Percentiles rank a stretch among this genome's conserved stretches.
Evolutionary conservation across 2,113 vertebrate species (phyloP).

Genomic region (Pseudorectes ferrugineus): DNA sequence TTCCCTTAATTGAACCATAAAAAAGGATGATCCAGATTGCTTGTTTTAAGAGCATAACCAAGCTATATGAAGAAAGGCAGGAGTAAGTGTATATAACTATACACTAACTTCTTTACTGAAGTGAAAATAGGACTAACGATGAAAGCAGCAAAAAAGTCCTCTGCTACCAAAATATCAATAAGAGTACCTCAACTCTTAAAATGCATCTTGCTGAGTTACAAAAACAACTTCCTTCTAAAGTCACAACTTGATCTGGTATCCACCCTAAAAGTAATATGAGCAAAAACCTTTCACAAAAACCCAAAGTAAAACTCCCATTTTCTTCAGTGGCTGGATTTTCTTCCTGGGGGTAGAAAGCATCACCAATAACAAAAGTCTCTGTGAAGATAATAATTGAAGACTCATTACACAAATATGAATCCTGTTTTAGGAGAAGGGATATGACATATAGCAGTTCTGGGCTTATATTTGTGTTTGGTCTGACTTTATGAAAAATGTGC

Average conservation of each 20-base stretch:
- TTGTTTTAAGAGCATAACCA: neutral
- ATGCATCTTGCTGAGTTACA: neutral
- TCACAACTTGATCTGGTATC: neutral
- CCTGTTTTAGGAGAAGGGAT: neutral
- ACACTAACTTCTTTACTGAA: neutral
- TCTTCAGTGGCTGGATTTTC: neutral
- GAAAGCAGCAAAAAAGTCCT: neutral
- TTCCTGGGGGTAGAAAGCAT: neutral
- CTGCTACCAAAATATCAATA: neutral
- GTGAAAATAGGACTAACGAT: neutral
- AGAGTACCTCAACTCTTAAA: neutral
- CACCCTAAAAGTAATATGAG: neutral
- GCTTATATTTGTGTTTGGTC: neutral
- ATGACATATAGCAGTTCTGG: neutral
- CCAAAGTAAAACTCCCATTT: neutral
- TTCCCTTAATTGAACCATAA: neutral
- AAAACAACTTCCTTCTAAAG: neutral
- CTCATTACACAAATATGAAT: neutral
- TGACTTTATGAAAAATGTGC: neutral
- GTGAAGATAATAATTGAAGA: neutral
- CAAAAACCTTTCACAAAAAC: neutral
- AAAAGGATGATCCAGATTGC: neutral
- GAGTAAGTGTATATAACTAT: neutral
- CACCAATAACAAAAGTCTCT: neutral
- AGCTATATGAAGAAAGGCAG: neutral